These are phyloP conservation scores for Lucifuga dentata DNA, from an alignment of 2,113 vertebrate species.

Conservation along the genomic window DNA sequence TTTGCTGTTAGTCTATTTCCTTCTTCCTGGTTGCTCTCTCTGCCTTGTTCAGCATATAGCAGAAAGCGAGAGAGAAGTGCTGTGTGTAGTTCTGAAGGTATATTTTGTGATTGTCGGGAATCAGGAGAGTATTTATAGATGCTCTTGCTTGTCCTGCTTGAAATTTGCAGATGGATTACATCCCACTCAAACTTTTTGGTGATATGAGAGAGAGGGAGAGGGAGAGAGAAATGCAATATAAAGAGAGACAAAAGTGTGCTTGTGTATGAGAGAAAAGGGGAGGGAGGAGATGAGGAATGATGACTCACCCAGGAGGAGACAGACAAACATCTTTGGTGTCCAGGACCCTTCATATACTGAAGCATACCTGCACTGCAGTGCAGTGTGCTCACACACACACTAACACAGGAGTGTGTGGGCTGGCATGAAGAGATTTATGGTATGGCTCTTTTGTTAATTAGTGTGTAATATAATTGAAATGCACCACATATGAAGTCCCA, in stretches of 20 bases:
- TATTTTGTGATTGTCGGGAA: slow-evolving; percentile 64
- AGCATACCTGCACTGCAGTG: slow-evolving; percentile 66
- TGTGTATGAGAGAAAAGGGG: neutral
- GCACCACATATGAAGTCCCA: slow-evolving; percentile 50
- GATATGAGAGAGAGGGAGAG: slow-evolving; percentile 19
- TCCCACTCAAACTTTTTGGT: slow-evolving; percentile 43
- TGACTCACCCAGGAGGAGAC: slow-evolving; percentile 56
- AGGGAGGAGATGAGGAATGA: slow-evolving; percentile 26
- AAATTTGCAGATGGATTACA: slow-evolving; percentile 66
- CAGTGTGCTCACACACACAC: slow-evolving; percentile 31
- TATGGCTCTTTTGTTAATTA: slow-evolving; percentile 22
- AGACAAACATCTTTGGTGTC: slow-evolving; percentile 52
- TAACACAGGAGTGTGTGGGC: slow-evolving; percentile 59
- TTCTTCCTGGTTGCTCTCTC: slow-evolving; percentile 6
- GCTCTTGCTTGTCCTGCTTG: slow-evolving; percentile 57
- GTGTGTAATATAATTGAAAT: slow-evolving; percentile 54
- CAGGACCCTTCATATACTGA: slow-evolving; percentile 43
- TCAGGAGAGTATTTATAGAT: slow-evolving; percentile 68
- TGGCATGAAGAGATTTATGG: slow-evolving; percentile 65
- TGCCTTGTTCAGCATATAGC: neutral
- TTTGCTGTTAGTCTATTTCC: neutral
- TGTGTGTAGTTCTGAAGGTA: slow-evolving; percentile 44
- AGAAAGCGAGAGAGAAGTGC: slow-evolving; percentile 26
- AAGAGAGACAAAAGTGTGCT: neutral
- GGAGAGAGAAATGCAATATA: neutral